Evolutionary conservation across 2,113 vertebrate species (phyloP).

Genomic region (Columba janthina): DNA sequence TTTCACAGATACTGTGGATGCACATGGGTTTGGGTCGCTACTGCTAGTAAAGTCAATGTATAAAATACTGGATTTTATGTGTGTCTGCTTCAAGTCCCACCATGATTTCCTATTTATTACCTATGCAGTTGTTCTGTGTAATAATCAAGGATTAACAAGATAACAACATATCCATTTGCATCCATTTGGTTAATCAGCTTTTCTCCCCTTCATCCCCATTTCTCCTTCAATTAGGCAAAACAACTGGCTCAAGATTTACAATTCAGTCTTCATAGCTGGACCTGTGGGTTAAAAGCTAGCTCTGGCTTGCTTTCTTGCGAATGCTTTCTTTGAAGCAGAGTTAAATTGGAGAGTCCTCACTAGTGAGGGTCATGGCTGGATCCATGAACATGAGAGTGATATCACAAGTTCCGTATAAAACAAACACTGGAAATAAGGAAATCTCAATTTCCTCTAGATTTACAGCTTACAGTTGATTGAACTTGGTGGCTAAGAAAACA

Average conservation of each 20-base stretch:
- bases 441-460: not conserved
- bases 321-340: not conserved
- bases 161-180: not conserved
- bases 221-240: not conserved
- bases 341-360: not conserved
- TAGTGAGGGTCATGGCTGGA: not conserved
- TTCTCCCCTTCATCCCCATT: not conserved
- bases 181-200: not conserved
- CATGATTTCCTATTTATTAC: not conserved
- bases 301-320: not conserved
- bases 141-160: not conserved
- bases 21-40: not conserved
- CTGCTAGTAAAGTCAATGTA: not conserved
- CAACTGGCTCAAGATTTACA: not conserved
- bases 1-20: not conserved
- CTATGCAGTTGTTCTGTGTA: not conserved
- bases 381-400: accelerated
- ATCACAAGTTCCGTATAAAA: accelerated
- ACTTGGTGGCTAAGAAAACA: not conserved
- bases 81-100: not conserved
- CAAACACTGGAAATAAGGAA: not conserved
- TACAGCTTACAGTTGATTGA: not conserved
- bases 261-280: not conserved
- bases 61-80: not conserved
- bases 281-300: not conserved